Percentiles rank a stretch among this genome's conserved stretches.
phyloP scores from a whole-genome alignment of 2,888 invertebrate genomes.

The Dysmachus trigonus region DNA sequence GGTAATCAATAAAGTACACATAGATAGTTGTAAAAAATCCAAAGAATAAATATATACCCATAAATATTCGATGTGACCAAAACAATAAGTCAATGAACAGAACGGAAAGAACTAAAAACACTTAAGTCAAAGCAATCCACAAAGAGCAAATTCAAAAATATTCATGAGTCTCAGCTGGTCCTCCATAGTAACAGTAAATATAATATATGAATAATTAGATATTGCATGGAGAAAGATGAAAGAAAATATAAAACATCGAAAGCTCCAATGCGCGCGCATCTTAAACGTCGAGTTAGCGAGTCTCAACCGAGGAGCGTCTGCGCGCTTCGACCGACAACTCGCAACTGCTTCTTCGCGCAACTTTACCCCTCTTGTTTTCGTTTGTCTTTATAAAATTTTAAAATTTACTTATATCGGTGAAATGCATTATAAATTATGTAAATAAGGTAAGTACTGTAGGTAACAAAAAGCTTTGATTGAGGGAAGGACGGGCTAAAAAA shows the following conservation, averaged over 20 bases:
- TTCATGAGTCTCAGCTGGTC: constrained; percentile 17
- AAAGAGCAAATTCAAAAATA: constrained; percentile 44
- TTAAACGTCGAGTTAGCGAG: constrained; percentile 26
- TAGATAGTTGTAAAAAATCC: constrained; percentile 47
- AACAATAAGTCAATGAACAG: constrained; percentile 25
- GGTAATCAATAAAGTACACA: constrained; percentile 46
- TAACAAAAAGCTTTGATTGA: constrained; percentile 30
- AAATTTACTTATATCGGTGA: background rate
- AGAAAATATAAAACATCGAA: constrained; percentile 43
- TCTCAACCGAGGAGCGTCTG: constrained; percentile 16
- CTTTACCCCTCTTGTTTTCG: constrained; percentile 42
- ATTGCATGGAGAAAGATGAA: constrained; percentile 35
- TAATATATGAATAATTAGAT: constrained; percentile 21
- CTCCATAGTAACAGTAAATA: constrained; percentile 17
- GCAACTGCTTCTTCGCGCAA: background rate
- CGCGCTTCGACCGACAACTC: background rate
- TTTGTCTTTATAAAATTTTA: constrained; percentile 22
- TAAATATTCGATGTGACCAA: constrained; percentile 5
- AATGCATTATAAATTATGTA: background rate
- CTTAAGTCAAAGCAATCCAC: constrained; percentile 46
- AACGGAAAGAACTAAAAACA: constrained; percentile 35
- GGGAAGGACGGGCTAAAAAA: background rate
- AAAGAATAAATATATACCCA: constrained; percentile 39
- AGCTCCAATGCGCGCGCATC: constrained; percentile 41
- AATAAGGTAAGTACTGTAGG: background rate